Evolutionary conservation across 1,140 invertebrate genomes (phyloP).

Genomic region (Tetraneura akinire): DNA sequence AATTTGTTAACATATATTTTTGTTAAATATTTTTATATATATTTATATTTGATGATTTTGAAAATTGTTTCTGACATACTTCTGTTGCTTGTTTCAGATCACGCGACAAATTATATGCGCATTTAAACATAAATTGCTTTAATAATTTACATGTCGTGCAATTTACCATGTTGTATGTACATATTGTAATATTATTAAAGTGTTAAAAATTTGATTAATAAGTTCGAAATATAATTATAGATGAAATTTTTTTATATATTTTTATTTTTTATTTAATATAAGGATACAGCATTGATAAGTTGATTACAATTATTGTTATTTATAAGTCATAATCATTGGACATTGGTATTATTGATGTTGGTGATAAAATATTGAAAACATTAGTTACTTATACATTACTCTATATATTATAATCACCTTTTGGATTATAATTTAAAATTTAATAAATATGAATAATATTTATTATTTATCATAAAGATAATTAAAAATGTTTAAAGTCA

Average conservation of each 20-base stretch:
- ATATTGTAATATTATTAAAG: conserved; percentile 51
- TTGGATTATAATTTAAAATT: too few relatives aligned
- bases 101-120: conserved; percentile 41
- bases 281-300: neutral
- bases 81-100: conserved; percentile 51
- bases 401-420: too few relatives aligned
- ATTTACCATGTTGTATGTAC: conserved; percentile 50
- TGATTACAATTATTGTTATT: neutral
- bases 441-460: too few relatives aligned
- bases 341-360: conserved; percentile 45
- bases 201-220: conserved; percentile 29
- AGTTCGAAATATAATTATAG: conserved; percentile 45
- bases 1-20: conserved; percentile 40
- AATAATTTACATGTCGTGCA: conserved; percentile 51
- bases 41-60: conserved; percentile 48
- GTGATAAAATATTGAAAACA: neutral
- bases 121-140: conserved; percentile 47
- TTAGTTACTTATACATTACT: too few relatives aligned
- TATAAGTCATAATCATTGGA: conserved; percentile 27
- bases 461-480: too few relatives aligned
- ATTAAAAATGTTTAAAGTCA: too few relatives aligned
- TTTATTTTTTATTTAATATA: conserved; percentile 40
- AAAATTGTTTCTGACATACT: conserved; percentile 44
- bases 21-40: conserved; percentile 24
- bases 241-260: conserved; percentile 46